Evolutionary conservation across 1,140 invertebrate genomes (phyloP).

Genomic region (Penaeus japonicus): DNA sequence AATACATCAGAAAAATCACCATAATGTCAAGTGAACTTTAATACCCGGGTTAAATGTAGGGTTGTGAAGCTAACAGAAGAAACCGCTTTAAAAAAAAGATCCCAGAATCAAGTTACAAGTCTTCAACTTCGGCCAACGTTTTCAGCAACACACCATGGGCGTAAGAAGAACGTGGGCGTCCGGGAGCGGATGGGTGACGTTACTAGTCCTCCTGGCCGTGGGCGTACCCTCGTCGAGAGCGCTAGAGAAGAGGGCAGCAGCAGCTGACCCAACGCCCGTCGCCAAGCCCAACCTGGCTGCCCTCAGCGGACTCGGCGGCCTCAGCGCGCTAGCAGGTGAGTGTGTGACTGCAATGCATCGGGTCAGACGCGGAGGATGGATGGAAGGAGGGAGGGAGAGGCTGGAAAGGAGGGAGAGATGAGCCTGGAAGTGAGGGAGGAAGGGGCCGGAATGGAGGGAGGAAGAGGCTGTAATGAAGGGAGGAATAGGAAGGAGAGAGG

Average conservation of each 20-base stretch:
- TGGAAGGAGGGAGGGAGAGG: background rate
- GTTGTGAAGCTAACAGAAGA: too few relatives aligned
- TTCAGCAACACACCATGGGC: background rate
- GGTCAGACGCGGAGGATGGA: background rate
- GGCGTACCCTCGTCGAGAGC: background rate
- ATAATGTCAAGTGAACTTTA: too few relatives aligned
- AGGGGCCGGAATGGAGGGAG: too few relatives aligned
- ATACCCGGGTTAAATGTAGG: too few relatives aligned
- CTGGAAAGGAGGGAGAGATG: background rate
- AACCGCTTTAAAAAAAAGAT: background rate
- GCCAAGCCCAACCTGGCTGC: slow-evolving; percentile 10
- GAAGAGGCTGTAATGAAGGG: too few relatives aligned
- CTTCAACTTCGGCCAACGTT: background rate
- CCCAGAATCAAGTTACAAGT: background rate
- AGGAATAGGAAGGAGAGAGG: background rate
- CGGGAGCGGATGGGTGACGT: background rate
- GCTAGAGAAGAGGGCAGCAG: background rate
- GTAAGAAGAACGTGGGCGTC: slow-evolving; percentile 21
- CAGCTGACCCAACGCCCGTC: slow-evolving; percentile 30
- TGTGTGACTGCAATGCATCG: too few relatives aligned
- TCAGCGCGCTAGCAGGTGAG: slow-evolving; percentile 23
- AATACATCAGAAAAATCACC: too few relatives aligned
- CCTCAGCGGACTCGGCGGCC: slow-evolving; percentile 28
- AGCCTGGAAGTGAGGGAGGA: too few relatives aligned
- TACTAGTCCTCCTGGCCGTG: slow-evolving; percentile 11